Base-by-base conservation (phyloP, 2,888 invertebrate species). In the Gryllus longicercus region DNA sequence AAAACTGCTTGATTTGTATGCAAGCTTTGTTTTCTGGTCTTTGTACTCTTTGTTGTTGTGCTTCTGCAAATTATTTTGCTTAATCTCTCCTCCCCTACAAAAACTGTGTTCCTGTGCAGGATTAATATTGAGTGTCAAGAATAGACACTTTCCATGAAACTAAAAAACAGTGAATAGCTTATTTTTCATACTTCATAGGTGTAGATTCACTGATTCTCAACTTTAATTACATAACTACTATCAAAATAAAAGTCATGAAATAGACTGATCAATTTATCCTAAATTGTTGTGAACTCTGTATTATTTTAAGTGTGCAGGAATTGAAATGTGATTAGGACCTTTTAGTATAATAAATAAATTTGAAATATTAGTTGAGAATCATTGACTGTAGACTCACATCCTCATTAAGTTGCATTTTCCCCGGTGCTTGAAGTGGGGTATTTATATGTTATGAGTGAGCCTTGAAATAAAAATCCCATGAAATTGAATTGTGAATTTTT, bases 301-400 rank as follows among this genome's bases (percentile, higher is more conserved):
- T 63, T n/a, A 63, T 63, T 63, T 63, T 63, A 63, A 63, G 12
- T 63, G 63, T 63, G 63, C 63, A 18, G 63, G 63, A 63, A 63
- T 63, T 63, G 63, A 63, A 63, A 63, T 63, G n/a, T 63, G 63
- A 63, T n/a, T 63, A 63, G 38, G 63, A 63, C 63, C 63, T 18
- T 63, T 63, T 63, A 63, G 63, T 63, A 63, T 11, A 63, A 63
- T 63, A 63, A 38, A 38, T 8, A 8, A 38, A 38, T 38, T 38
- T 38, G 8, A 63, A 63, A 63, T 63, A 5, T 63, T 63, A 63
- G 63, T 63, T 63, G 63, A 63, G 63, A 63, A 63, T 63, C 63
- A 63, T 63, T 63, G 63, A 63, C n/a, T 63, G 63, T 63, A 63
- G 63, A 63, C 63, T 63, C 63, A 63, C n/a, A 63, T 63, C 63